Conservation (phyloP, 37 sponge, comb jelly and placozoan genomes). For the Geodia barretti region DNA sequence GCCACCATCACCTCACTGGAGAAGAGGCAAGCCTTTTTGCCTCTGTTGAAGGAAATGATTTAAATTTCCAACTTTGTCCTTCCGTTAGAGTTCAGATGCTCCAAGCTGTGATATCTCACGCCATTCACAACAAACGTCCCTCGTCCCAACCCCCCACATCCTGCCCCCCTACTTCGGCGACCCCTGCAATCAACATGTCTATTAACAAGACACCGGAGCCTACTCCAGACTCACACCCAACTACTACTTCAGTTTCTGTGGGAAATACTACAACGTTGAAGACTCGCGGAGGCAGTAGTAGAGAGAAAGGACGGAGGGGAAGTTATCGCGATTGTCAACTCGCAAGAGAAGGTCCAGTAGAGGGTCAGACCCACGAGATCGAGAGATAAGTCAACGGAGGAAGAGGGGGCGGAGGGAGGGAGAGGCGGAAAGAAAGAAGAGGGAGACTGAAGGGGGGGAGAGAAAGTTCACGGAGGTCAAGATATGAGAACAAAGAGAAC, state of each 20-base stretch:
- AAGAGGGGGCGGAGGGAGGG: neutral
- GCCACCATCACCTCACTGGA: conserved; percentile 30
- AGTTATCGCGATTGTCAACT: too few species aligned
- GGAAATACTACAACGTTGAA: too few species aligned
- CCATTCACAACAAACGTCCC: neutral
- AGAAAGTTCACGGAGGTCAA: neutral
- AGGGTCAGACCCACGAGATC: too few species aligned
- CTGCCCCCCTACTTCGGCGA: too few species aligned
- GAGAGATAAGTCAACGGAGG: too few species aligned
- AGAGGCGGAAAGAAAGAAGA: neutral
- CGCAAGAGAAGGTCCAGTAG: neutral
- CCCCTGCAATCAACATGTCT: too few species aligned
- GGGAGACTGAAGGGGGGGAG: neutral
- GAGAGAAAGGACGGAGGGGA: too few species aligned
- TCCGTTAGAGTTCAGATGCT: neutral
- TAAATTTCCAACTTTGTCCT: neutral
- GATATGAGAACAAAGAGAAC: neutral
- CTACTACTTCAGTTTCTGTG: too few species aligned
- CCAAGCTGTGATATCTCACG: neutral
- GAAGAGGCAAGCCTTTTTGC: too few species aligned
- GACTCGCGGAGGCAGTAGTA: too few species aligned
- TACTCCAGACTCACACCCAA: too few species aligned
- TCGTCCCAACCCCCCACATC: neutral
- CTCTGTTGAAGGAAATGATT: neutral
- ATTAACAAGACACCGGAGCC: too few species aligned